Conservation (phyloP, 2,797 vertebrate genomes). For the Pangasius macronema region DNA sequence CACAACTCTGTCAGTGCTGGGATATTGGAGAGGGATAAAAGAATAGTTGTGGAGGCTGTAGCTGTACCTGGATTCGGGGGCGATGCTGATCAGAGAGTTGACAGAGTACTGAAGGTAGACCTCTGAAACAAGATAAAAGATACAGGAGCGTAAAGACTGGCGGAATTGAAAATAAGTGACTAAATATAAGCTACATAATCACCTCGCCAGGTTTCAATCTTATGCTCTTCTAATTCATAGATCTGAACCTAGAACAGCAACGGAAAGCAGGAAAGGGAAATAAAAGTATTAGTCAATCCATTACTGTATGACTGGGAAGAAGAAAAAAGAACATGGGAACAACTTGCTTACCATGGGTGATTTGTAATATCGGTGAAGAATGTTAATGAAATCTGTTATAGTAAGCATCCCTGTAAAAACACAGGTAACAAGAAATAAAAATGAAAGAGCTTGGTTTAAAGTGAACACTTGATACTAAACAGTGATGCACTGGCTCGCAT, state of each 20-base stretch:
- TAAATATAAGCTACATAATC: constrained; percentile 43
- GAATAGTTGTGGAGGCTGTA: not conserved
- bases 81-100: constrained; percentile 95
- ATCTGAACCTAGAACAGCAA: constrained; percentile 89
- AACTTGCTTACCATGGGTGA: constrained; percentile 86
- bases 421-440: constrained; percentile 4
- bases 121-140: constrained; percentile 72
- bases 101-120: constrained; percentile 92
- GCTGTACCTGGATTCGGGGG: constrained; percentile 91
- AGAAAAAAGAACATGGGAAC: not conserved
- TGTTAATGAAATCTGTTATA: constrained; percentile 98
- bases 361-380: constrained; percentile 95
- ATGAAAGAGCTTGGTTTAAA: not conserved
- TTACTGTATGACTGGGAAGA: not conserved
- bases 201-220: constrained; percentile 99
- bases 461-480: not conserved
- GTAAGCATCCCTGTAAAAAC: constrained; percentile 90
- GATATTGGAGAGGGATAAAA: constrained; percentile 12
- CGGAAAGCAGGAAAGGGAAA: not conserved
- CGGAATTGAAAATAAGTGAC: not conserved
- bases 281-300: not conserved
- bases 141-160: constrained; percentile 59
- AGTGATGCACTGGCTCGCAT: not conserved
- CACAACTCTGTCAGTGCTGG: constrained; percentile 51
- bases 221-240: constrained; percentile 94